phyloP scores from a whole-genome alignment of 2,113 vertebrate species.

The Chrysochloris asiatica region DNA sequence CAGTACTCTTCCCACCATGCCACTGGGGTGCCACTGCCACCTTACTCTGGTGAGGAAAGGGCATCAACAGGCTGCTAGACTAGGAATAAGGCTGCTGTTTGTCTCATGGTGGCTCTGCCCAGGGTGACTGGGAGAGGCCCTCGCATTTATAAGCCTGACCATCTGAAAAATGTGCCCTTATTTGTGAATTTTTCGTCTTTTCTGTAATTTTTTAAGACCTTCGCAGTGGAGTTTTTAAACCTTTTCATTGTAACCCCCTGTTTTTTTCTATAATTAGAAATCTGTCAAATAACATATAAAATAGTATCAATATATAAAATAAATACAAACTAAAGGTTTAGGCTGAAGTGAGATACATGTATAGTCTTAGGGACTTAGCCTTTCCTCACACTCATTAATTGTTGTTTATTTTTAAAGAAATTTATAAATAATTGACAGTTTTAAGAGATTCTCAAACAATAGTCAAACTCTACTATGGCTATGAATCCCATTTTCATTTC shows the following conservation, averaged over 20 bases:
- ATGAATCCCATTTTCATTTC: not conserved
- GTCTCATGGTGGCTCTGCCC: no score
- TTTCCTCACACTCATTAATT: not conserved
- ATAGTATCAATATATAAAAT: not conserved
- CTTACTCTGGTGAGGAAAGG: not conserved
- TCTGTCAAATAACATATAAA: not conserved
- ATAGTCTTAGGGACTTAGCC: not conserved
- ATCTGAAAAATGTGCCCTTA: not conserved
- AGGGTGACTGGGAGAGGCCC: no score
- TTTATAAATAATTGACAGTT: not conserved
- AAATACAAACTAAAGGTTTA: not conserved
- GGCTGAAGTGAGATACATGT: rapidly evolving
- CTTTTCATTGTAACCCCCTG: not conserved
- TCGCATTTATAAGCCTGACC: no score
- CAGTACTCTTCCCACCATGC: not conserved
- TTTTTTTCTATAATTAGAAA: not conserved
- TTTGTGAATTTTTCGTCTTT: not conserved
- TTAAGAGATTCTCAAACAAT: not conserved
- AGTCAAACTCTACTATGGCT: not conserved
- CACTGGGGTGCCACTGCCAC: not conserved
- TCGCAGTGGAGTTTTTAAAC: not conserved
- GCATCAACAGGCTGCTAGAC: not conserved
- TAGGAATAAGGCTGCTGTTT: not conserved
- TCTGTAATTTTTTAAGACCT: not conserved
- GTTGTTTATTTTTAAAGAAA: not conserved